Evolutionary conservation across 2,888 invertebrate genomes (phyloP), one percentile per base, ranked within the genome.

Genomic region (Sarcophaga caerulescens): DNA sequence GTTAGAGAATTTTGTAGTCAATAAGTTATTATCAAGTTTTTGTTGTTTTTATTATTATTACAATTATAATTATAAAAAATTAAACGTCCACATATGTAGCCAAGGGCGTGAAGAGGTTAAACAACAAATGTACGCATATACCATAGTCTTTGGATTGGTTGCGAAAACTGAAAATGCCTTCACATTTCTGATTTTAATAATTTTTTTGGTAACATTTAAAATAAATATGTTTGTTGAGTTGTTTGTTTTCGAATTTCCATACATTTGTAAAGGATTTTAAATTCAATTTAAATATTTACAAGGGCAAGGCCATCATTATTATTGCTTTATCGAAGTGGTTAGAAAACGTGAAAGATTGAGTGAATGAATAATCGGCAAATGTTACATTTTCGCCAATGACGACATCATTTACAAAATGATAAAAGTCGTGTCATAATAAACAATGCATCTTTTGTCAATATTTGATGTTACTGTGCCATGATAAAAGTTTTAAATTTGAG

Each of bases 201-300:
- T 17, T 14, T 17, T 17, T 52, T 52, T 52, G 14, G 14, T 4
- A 12, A 52, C 14, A 14, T 12, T 17, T 52, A 12, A 52, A 52
- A 4, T 52, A 17, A 52, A 17, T 52, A 17, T 52, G 52, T 4
- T 14, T 17, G 52, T 1, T 52, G 17, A 14, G 14, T 17, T 14
- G 14, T 52, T 52, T 52, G 12, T 12, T 52, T 52, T 52, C 52
- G 52, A 52, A 52, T 12, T 35, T 10, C 10, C 8, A 35, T 35
- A 17, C 12, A 14, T 52, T 52, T 52, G 52, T 14, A 62, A 75
- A 75, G 35, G 21, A 21, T 57, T 75, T 59, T 65, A 69, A 76
- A 81, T 76, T 81, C 25, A 81, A 76, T 76, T 81, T 81, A 75
- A 45, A 69, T 75, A 75, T 69, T 75, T 69, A 76, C 81, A 81